Percentiles rank a stretch among this genome's conserved stretches.
These are phyloP conservation scores for Prosapia bicincta DNA, from an alignment of 2,888 invertebrate genomes.

Conservation along the genomic window DNA sequence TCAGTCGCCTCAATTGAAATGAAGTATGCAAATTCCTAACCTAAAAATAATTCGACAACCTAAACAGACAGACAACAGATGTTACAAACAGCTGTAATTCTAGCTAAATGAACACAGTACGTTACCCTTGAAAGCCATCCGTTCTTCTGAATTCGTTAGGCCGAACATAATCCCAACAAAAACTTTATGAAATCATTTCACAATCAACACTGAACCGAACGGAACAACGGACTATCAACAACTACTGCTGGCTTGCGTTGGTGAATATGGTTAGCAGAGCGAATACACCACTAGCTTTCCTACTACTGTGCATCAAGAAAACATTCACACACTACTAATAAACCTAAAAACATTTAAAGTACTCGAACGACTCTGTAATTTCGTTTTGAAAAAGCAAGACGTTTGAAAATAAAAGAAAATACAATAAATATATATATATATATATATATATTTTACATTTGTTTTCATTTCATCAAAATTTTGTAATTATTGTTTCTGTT, in stretches of 20 bases:
- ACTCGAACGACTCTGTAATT: no score
- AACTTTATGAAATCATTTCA: not conserved
- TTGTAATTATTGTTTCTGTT: no score
- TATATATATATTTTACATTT: no score
- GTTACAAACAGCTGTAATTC: not conserved
- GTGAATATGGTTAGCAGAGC: constrained; percentile 2
- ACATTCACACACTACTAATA: not conserved
- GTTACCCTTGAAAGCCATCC: not conserved
- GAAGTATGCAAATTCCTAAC: no score
- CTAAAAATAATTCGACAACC: no score
- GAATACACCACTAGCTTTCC: not conserved
- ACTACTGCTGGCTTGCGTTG: not conserved
- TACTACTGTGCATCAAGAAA: not conserved
- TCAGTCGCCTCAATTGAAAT: no score
- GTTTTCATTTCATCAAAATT: no score
- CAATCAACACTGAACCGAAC: not conserved
- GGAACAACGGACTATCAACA: not conserved
- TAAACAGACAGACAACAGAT: not conserved
- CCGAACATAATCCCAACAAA: not conserved
- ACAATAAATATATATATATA: no score
- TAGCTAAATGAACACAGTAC: no score
- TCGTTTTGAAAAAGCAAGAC: no score
- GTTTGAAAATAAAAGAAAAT: no score
- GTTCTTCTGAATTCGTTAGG: not conserved
- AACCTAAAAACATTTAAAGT: not conserved